Evolutionary conservation across 2,888 invertebrate species (phyloP), one percentile per base, ranked within the genome.

Genomic region (Nomada ruficornis): DNA sequence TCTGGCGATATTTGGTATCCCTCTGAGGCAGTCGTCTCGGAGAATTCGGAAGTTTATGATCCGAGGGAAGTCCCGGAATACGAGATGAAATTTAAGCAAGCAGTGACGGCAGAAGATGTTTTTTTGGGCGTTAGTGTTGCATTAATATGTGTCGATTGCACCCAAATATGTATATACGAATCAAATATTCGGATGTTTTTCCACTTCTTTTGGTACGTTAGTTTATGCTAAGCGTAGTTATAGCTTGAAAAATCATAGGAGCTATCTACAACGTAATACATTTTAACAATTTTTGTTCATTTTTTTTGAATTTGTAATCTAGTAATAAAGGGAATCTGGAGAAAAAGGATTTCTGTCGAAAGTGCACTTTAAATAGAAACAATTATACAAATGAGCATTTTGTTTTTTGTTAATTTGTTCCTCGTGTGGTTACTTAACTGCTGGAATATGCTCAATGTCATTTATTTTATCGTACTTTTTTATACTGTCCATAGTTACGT

Each of bases 61-160:
- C 96, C 96, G 78, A 95, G 96, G 60, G 95, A 95, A 91, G 94
- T 95, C 29, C 98, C 98, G 0, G 95, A 95, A 86, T 98, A 97
- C 94, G 96, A 96, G 54, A 96, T 98, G 93, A 95, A 96, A 86
- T 98, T 98, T 93, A 97, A 97, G 88, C 98, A 98, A 94, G 95
- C 97, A 52, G 97, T 98, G 0, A 96, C 96, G 11, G 96, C 98
- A 0, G 97, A 98, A 93, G 98, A 98, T 94, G 95, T 98, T 11
- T 98, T 96, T 94, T 94, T 98, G 69, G 97, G 97, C 94, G 97
- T 97, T 64, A 73, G 81, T 80, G 23, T 70, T 9, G 2, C 15
- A 29, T 70, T 10, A n/a, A 59, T 44, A 70, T 60, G 29, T 29
- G 11, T 29, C 54, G 54, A n/a, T n/a, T 20, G 54, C 20, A 54